These are phyloP conservation scores for Neoarius graeffei DNA, from an alignment of 2,113 vertebrate species.

Conservation along the genomic window DNA sequence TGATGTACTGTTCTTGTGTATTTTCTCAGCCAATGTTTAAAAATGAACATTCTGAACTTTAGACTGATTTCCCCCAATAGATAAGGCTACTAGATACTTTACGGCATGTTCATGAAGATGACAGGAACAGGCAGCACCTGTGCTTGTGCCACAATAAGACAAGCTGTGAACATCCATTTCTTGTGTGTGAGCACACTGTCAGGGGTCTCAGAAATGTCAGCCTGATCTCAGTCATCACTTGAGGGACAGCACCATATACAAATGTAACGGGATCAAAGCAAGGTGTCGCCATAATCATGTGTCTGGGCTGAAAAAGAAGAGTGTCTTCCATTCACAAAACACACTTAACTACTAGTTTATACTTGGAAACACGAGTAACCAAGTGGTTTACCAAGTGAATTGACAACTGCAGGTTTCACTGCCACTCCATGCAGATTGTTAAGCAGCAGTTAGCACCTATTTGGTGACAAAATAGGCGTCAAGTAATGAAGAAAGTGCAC, in stretches of 20 bases:
- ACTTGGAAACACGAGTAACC: background rate
- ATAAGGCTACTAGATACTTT: background rate
- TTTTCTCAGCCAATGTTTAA: background rate
- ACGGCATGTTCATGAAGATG: background rate
- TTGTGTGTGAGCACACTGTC: background rate
- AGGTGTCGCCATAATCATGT: background rate
- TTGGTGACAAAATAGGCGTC: background rate
- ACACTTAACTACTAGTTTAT: background rate
- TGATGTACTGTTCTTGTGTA: background rate
- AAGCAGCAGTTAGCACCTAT: too few species aligned
- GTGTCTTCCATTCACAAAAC: background rate
- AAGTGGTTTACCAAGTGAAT: background rate
- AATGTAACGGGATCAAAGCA: too few species aligned
- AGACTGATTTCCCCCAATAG: background rate
- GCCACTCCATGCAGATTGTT: background rate
- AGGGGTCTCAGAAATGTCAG: constrained; percentile 15
- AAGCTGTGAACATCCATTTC: constrained; percentile 10
- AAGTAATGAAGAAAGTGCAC: background rate
- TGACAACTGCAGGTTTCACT: background rate
- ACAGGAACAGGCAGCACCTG: background rate
- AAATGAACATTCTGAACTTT: background rate
- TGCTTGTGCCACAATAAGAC: constrained; percentile 15
- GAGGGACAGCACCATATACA: background rate
- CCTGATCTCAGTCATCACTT: background rate
- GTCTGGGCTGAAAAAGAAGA: background rate